Base-by-base conservation (phyloP, 2,113 vertebrate species). In the Corythaixoides concolor region DNA sequence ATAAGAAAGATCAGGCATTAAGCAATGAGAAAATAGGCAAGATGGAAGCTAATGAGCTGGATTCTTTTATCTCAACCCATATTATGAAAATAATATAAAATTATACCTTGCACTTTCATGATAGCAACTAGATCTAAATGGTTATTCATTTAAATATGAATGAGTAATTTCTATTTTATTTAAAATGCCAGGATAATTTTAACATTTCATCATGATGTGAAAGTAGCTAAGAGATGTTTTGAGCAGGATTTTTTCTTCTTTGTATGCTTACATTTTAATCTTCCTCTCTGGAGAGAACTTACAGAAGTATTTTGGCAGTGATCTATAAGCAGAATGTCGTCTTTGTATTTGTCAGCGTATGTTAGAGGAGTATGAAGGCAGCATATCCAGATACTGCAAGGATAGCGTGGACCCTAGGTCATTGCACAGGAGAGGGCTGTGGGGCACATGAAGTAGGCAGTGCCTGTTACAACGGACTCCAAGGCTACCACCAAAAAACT, bases 11-110 rank as follows among this genome's bases (percentile, higher is more conserved):
- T 96, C 85, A 95, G 97, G 92, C 97, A 96, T 84, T 93, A 97
- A 97, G 97, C 96, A 98, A 98, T 98, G 97, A 98, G 97, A 97
- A 97, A 97, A 96, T 94, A 95, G 97, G 96, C 97, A 97, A 97
- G 97, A 98, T 97, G 98, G 97, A 97, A 95, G 96, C 97, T 98
- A 98, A 98, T 98, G 97, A 98, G 97, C 91, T 95, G 82, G 92
- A 97, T 96, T 97, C 98, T 98, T 98, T 98, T 98, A 98, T 98
- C 97, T 98, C 95, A 90, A 76, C 97, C 97, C 97, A 79, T 97
- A 97, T 98, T 98, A 98, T 94, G 97, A 98, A 97, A 98, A 98
- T 98, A 98, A 98, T 98, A 97, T 98, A 98, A 98, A 98, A 98
- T 98, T 98, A 98, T 97, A 98, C 98, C 97, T 98, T 97, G 84